Conservation (phyloP, 2,113 vertebrate genomes). For the Lasiurus borealis region DNA sequence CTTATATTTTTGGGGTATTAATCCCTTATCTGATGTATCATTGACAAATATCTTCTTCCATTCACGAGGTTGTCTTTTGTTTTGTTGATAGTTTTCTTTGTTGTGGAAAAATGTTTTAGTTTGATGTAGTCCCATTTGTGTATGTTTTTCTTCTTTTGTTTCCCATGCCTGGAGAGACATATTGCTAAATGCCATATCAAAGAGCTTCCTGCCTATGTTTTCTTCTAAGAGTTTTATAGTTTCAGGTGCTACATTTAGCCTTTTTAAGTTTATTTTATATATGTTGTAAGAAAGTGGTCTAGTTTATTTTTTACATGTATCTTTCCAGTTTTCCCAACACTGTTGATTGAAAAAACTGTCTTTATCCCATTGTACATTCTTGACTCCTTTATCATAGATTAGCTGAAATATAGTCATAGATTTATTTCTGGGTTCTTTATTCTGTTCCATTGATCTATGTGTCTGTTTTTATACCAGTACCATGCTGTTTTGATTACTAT, state of each 20-base stretch:
- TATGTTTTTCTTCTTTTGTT: not conserved
- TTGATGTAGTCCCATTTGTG: not conserved
- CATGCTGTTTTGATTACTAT: not conserved
- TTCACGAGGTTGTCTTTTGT: not conserved
- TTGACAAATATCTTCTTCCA: not conserved
- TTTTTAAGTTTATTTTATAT: not conserved
- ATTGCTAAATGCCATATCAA: not conserved
- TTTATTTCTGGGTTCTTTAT: not conserved
- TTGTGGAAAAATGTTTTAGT: not conserved
- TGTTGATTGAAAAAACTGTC: not conserved
- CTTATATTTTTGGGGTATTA: not conserved
- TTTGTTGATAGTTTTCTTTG: not conserved
- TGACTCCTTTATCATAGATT: not conserved
- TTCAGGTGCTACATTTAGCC: not conserved
- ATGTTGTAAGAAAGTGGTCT: not conserved
- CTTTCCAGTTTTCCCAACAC: not conserved
- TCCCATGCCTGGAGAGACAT: not conserved
- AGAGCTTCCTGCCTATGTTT: not conserved
- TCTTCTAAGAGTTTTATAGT: not conserved
- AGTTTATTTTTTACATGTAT: not conserved
- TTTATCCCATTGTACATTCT: not conserved
- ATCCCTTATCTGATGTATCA: not conserved
- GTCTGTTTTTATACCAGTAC: not conserved
- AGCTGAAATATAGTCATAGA: not conserved
- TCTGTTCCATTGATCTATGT: not conserved